Percentiles rank a stretch among this genome's conserved stretches.
phyloP scores from a whole-genome alignment of 2,888 invertebrate genomes.

The Imbricaverruca yamaguchii region DNA sequence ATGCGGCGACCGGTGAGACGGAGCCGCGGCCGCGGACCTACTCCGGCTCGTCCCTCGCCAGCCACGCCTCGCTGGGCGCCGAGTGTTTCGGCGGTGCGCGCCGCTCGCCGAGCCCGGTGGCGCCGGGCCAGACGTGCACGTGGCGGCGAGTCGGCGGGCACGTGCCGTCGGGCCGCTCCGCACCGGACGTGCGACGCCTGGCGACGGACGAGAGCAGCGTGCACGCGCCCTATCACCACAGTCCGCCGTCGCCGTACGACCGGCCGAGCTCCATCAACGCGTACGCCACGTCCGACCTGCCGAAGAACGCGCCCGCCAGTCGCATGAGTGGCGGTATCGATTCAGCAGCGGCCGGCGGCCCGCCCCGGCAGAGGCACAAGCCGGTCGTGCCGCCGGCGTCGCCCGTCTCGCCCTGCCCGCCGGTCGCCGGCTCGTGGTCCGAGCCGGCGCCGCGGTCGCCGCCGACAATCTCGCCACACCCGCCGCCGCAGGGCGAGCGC shows the following conservation, averaged over 20 bases:
- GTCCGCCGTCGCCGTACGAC: background rate
- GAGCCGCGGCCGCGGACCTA: background rate
- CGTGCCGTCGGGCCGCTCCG: no score
- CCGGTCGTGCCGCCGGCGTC: background rate
- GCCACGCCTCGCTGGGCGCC: background rate
- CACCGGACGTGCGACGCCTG: background rate
- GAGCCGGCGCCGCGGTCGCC: no score
- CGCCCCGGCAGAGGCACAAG: background rate
- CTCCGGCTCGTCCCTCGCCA: background rate
- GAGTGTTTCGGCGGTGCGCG: background rate
- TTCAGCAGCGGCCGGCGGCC: background rate
- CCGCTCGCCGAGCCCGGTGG: background rate
- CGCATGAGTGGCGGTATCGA: conserved; percentile 18
- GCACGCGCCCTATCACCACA: background rate
- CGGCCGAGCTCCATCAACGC: background rate
- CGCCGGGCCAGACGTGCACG: background rate
- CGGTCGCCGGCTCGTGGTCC: no score
- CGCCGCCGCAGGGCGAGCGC: background rate
- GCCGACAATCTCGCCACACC: no score
- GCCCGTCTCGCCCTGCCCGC: background rate
- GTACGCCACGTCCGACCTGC: conserved; percentile 19
- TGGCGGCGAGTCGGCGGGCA: background rate
- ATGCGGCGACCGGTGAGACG: background rate
- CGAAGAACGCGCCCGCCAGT: conserved; percentile 5
- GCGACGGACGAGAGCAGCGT: background rate